Evolutionary conservation across 2,888 invertebrate genomes (phyloP), one percentile per base, ranked within the genome.

Genomic region (Drosophila nigricruria): DNA sequence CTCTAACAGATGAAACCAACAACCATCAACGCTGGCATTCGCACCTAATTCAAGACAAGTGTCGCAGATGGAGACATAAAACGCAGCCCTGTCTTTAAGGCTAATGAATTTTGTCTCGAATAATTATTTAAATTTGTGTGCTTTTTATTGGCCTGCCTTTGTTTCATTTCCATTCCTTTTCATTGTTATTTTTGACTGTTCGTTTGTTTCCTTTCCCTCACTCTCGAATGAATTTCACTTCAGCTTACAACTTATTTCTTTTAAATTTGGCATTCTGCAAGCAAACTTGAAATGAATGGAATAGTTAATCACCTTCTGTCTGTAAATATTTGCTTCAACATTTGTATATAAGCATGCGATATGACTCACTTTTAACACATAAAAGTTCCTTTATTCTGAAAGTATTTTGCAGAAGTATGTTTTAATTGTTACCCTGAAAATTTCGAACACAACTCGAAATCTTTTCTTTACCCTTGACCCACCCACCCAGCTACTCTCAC

Each of bases 51-150:
- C 40, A 36, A 69, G 23, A 58, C 34, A 61, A 20, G 18, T 12
- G 47, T n/a, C 18, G 30, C 34, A 45, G 42, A 42, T 30, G 18
- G 14, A 38, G 38, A 42, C 34, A 45, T 45, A 58, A 58, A 58
- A 18, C n/a, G 9, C 43, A 58, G 36, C 25, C 23, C 20, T 42
- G 6, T 25, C 32, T 27, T 23, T 10, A 5, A 53, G 16, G n/a
- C 25, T 49, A 66, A 77, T 66, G 63, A 67, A 66, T 67, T 74
- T 67, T 32, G 25, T 27, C 45, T 58, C 54, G 63, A 67, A 67
- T 64, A 74, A 67, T 67, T 79, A 77, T 76, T 80, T 65, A 63
- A 63, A 79, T 68, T 57, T 43, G 18, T 56, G 45, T 25, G 42
- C 18, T 27, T 60, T 64, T 79, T 71, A 70, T 75, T 70, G 45